Evolutionary conservation across 30 jellyfish, hydroid and myxozoan genomes (phyloP).

Genomic region (Catostylus mosaicus): DNA sequence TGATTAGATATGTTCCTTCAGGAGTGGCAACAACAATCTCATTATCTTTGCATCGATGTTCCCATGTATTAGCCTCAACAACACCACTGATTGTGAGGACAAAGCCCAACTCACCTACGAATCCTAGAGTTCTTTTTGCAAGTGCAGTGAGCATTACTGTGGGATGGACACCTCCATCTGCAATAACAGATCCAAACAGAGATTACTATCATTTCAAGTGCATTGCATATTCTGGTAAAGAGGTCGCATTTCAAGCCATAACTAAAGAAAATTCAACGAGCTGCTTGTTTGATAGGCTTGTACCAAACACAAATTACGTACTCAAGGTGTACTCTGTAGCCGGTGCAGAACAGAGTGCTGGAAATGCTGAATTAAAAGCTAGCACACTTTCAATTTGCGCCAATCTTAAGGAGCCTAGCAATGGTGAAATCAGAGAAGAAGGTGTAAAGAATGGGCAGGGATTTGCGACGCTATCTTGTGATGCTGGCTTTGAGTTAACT

Average conservation of each 20-base stretch:
- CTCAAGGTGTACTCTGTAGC: background rate
- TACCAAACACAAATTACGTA: background rate
- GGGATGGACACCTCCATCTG: background rate
- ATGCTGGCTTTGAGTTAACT: background rate
- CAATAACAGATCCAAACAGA: background rate
- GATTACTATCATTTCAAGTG: background rate
- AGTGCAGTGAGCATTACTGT: background rate
- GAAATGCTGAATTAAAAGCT: background rate
- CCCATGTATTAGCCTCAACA: background rate
- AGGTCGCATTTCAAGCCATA: background rate
- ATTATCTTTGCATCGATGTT: background rate
- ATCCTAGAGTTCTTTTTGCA: background rate
- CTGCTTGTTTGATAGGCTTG: background rate
- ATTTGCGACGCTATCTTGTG: background rate
- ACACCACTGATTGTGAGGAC: background rate
- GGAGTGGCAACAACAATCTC: background rate
- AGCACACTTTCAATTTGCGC: background rate
- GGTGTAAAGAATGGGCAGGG: background rate
- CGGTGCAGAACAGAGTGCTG: background rate
- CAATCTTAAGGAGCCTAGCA: background rate
- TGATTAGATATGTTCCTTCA: background rate
- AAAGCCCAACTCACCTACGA: background rate
- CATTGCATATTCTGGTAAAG: background rate
- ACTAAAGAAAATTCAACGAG: background rate
- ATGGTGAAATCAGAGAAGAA: background rate